Percentiles rank a stretch among this genome's conserved stretches.
phyloP scores from a whole-genome alignment of 2,888 invertebrate species.

The Ptilodon capucinus region DNA sequence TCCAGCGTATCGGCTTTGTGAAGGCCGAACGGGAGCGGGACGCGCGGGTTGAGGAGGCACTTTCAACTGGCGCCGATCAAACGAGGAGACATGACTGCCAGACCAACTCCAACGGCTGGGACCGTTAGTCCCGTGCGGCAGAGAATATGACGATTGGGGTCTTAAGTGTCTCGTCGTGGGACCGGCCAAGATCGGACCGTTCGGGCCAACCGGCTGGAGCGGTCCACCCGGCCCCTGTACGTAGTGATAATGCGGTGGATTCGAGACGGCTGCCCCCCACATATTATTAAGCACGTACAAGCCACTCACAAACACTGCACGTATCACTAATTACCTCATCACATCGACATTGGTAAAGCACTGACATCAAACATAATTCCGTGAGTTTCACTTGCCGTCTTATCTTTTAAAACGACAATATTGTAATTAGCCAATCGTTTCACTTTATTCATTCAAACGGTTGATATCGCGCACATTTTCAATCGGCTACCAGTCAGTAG shows the following conservation, averaged over 20 bases:
- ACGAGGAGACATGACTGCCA: slow-evolving; percentile 78
- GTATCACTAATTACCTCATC: slow-evolving; percentile 64
- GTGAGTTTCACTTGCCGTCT: slow-evolving; percentile 50
- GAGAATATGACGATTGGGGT: slow-evolving; percentile 78
- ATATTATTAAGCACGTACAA: slow-evolving; percentile 55
- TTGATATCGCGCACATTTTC: slow-evolving; percentile 60
- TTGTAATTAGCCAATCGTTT: slow-evolving; percentile 63
- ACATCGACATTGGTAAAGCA: slow-evolving; percentile 56
- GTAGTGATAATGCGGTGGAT: slow-evolving; percentile 74
- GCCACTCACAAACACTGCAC: slow-evolving; percentile 57
- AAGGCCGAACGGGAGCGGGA: slow-evolving; percentile 68
- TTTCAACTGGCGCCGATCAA: slow-evolving; percentile 74
- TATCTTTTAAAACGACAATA: slow-evolving; percentile 58
- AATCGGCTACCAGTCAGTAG: slow-evolving; percentile 57
- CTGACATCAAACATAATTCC: slow-evolving; percentile 61
- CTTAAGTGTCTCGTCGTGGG: slow-evolving; percentile 65
- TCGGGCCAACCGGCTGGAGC: slow-evolving; percentile 59
- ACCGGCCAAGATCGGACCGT: slow-evolving; percentile 65
- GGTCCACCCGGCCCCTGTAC: slow-evolving; percentile 62
- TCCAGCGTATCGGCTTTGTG: slow-evolving; percentile 57
- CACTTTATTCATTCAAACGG: slow-evolving; percentile 52
- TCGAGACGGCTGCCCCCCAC: slow-evolving; percentile 78
- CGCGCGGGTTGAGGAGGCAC: slow-evolving; percentile 74
- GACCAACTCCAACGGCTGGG: slow-evolving; percentile 81
- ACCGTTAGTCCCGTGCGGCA: slow-evolving; percentile 81